Evolutionary conservation across 2,797 vertebrate species (phyloP).

Genomic region (Paramormyrops hopkinsi): DNA sequence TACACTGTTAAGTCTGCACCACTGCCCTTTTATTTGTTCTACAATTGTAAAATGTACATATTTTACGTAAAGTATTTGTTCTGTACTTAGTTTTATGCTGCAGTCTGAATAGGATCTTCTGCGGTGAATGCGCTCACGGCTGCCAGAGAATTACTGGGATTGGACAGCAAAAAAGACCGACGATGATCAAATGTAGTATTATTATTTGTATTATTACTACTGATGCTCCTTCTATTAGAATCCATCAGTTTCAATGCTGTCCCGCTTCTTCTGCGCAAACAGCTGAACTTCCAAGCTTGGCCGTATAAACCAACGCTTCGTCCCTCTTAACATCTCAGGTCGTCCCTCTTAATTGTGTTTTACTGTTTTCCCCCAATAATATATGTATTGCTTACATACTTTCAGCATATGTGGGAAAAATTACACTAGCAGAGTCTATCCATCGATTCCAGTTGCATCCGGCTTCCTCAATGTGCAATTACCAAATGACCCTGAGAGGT

Average conservation of each 20-base stretch:
- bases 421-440: background rate
- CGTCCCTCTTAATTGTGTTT: background rate
- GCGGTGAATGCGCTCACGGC: constrained; percentile 25
- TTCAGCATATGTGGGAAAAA: background rate
- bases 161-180: constrained; percentile 5
- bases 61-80: constrained; percentile 34
- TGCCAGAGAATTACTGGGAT: constrained; percentile 29
- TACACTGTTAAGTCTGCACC: constrained; percentile 51
- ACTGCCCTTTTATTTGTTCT: constrained; percentile 41
- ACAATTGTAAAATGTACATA: constrained; percentile 37
- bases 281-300: background rate
- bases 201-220: background rate
- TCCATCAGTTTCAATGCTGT: background rate
- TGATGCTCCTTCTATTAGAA: background rate
- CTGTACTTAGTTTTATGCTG: constrained; percentile 26
- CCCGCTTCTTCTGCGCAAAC: background rate
- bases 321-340: background rate
- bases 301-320: background rate
- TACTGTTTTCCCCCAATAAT: background rate
- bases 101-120: constrained; percentile 13
- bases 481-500: background rate
- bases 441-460: background rate
- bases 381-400: background rate
- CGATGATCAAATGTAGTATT: background rate
- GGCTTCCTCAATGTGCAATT: background rate